Evolutionary conservation across 23 tunicate genomes (phyloP).

Genomic region (Halocynthia roretzi): DNA sequence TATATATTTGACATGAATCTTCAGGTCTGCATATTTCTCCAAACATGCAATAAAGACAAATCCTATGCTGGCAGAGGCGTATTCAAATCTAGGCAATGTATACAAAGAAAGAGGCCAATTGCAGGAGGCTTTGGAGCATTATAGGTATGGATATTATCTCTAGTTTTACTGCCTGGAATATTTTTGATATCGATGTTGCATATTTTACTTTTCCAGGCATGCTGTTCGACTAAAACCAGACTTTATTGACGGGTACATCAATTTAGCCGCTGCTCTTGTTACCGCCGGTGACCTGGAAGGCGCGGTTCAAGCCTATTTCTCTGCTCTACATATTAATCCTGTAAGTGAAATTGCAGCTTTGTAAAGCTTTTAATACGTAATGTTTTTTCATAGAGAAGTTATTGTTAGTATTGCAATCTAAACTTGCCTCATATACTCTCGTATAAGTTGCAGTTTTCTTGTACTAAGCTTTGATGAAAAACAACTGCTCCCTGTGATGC

Average conservation of each 20-base stretch:
- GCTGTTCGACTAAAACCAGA: slow-evolving; percentile 99
- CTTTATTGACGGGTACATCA: slow-evolving; percentile 98
- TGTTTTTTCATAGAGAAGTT: neutral
- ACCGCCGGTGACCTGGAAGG: slow-evolving; percentile 93
- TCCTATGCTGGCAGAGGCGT: slow-evolving; percentile 98
- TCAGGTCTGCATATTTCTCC: slow-evolving; percentile 94
- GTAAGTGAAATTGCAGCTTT: slow-evolving; percentile 28
- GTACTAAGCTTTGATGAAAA: neutral
- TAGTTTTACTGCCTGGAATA: neutral
- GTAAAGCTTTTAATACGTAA: too few species aligned
- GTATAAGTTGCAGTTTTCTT: neutral
- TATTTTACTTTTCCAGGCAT: slow-evolving; percentile 40
- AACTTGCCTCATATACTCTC: too few species aligned
- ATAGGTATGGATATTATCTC: slow-evolving; percentile 37
- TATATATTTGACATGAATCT: neutral
- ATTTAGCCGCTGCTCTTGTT: slow-evolving; percentile 94
- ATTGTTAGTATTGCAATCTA: too few species aligned
- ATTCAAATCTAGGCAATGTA: slow-evolving; percentile 93
- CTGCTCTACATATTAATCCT: slow-evolving; percentile 91
- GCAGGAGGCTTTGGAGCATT: slow-evolving; percentile 95
- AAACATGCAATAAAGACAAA: slow-evolving; percentile 96
- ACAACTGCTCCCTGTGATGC: too few species aligned
- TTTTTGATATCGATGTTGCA: neutral
- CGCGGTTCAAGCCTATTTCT: slow-evolving; percentile 90
- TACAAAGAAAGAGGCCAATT: slow-evolving; percentile 92